phyloP scores from a whole-genome alignment of 2,113 vertebrate species.

The Heteronetta atricapilla region DNA sequence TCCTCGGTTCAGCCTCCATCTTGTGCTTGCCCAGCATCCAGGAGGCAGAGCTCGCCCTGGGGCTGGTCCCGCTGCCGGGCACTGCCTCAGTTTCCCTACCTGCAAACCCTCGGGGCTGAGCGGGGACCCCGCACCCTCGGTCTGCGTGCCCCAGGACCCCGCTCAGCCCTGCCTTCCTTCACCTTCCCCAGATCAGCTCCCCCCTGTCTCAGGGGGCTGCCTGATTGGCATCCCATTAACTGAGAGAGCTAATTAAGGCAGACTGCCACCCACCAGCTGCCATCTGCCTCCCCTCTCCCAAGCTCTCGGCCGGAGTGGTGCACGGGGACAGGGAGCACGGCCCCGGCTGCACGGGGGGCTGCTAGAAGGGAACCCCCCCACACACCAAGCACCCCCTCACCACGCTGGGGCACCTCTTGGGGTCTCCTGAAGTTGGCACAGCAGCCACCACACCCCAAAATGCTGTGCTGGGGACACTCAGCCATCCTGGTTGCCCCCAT shows the following conservation, averaged over 20 bases:
- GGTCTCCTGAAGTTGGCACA: background rate
- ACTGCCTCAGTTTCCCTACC: background rate
- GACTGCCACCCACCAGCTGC: constrained; percentile 42
- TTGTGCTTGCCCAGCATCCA: background rate
- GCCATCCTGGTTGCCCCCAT: background rate
- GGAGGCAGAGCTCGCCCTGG: background rate
- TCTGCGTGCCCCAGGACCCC: background rate
- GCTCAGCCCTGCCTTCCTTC: background rate
- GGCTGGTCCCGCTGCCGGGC: background rate
- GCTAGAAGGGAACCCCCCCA: background rate
- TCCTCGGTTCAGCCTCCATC: background rate
- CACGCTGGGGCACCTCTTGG: background rate
- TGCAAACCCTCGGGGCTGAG: background rate
- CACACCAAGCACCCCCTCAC: background rate
- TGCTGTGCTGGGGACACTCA: background rate
- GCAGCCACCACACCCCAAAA: background rate
- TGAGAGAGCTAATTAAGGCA: constrained; percentile 52
- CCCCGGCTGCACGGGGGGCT: background rate
- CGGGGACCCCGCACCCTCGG: accelerated
- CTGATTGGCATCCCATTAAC: constrained; percentile 56
- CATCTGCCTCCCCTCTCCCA: constrained; percentile 46
- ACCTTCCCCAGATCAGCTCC: background rate
- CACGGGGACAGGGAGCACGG: background rate
- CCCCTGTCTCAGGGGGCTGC: background rate
- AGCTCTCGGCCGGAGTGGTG: background rate